A percentile compares a stretch with the other conserved stretches of the same genome.
Conservation (phyloP, 2,888 invertebrate species). For the Drepana falcataria region DNA sequence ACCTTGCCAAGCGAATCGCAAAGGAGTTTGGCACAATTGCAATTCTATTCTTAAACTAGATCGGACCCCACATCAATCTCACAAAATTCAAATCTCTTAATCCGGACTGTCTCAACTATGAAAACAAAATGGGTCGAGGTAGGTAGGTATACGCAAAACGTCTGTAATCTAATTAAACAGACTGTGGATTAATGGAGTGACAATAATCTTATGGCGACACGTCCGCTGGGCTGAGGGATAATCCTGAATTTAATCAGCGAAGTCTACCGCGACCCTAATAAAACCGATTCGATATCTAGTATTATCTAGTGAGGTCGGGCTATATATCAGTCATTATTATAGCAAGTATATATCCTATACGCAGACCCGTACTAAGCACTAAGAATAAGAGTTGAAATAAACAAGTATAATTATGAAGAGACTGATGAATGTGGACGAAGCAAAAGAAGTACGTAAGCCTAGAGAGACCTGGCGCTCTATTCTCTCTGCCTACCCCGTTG, state of each 20-base stretch:
- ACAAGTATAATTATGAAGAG: too few relatives aligned
- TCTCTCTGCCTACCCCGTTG: too few relatives aligned
- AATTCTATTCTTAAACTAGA: neutral
- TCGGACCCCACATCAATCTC: slow-evolving; percentile 18
- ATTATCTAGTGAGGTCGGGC: neutral
- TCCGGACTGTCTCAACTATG: slow-evolving; percentile 22
- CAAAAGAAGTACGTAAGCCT: too few relatives aligned
- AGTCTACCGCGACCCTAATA: slow-evolving; percentile 46
- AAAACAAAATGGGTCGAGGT: slow-evolving; percentile 20
- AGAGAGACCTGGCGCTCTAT: too few relatives aligned
- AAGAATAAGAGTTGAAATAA: too few relatives aligned
- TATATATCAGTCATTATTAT: neutral
- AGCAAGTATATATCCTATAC: neutral
- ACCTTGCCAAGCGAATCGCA: neutral
- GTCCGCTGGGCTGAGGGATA: slow-evolving; percentile 53
- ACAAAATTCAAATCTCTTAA: slow-evolving; percentile 22
- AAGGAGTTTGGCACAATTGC: neutral
- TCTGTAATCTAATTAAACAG: slow-evolving; percentile 63
- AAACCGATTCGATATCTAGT: slow-evolving; percentile 15
- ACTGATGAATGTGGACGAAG: too few relatives aligned
- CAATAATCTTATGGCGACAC: slow-evolving; percentile 68
- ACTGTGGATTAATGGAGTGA: slow-evolving; percentile 69
- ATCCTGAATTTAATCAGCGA: slow-evolving; percentile 70
- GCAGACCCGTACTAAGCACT: too few relatives aligned
- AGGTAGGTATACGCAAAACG: slow-evolving; percentile 17